Evolutionary conservation across 2,888 invertebrate genomes (phyloP), one percentile per base, ranked within the genome.

Genomic region (Hedya salicella): DNA sequence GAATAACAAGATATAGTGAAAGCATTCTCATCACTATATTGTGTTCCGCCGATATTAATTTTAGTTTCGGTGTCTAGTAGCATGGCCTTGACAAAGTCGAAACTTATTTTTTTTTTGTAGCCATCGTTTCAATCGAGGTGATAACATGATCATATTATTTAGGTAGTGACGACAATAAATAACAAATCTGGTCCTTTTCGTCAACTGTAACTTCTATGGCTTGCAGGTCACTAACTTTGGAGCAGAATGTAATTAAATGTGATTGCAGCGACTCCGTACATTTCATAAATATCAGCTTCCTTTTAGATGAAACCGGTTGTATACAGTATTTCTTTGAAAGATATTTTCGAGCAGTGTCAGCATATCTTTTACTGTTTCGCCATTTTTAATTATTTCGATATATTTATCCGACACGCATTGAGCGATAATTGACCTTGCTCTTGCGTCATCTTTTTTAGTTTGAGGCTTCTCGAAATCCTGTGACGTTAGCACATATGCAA

Each of bases 401-500:
- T 61, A 30, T 39, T 21, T 19, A 17, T 61, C 61, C 1, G 42
- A 39, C 0, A 50, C 14, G 42, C 63, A 49, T 16, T 63, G 63
- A 1, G 40, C 63, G 14, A 63, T 63, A 14, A 63, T 3, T 1
- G 40, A 49, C 9, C 11, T 21, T 5, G 63, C 56, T 8, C 52
- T 61, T 14, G 61, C 61, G 16, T 61, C 52, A 17, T 30, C 14
- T 14, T 25, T 14, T 4, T 19, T 52, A 11, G n/a, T n/a, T 25
- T 61, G 36, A 42, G 3, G 25, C 25, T 25, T 49, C n/a, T 19
- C 25, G 3, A 25, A 3, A 25, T 49, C 13, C 6, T 2, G 3
- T 17, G 5, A 3, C 5, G 1, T 19, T 19, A 60, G 32, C 3
- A 53, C 21, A 13, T 52, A 13, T 8, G 25, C 11, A 0, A 61